Evolutionary conservation across 1,140 invertebrate genomes (phyloP).

Genomic region (Brachionus paranguensis): DNA sequence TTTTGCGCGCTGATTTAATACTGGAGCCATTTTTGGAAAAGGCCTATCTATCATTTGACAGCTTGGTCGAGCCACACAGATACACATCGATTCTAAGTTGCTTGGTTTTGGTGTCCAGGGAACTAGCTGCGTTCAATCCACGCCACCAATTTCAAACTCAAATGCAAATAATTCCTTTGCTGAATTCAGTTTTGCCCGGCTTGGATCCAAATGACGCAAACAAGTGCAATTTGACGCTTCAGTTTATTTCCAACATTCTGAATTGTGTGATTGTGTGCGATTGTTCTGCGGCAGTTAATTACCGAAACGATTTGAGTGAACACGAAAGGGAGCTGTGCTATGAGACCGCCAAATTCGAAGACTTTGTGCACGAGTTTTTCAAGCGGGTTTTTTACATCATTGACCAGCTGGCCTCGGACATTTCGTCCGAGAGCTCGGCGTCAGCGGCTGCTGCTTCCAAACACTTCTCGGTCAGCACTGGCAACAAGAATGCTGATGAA

Average conservation of each 20-base stretch:
- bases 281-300: slow-evolving; percentile 67
- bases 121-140: slow-evolving; percentile 57
- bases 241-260: slow-evolving; percentile 70
- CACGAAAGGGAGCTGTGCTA: slow-evolving; percentile 70
- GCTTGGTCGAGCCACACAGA: slow-evolving; percentile 76
- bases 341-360: slow-evolving; percentile 75
- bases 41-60: slow-evolving; percentile 66
- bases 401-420: slow-evolving; percentile 5
- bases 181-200: slow-evolving; percentile 73
- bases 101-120: slow-evolving; percentile 65
- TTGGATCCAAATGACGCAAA: slow-evolving; percentile 82
- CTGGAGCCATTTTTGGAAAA: slow-evolving; percentile 74
- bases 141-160: slow-evolving; percentile 68
- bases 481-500: slow-evolving; percentile 17
- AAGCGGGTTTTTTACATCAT: slow-evolving; percentile 30
- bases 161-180: slow-evolving; percentile 70
- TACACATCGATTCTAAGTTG: slow-evolving; percentile 72
- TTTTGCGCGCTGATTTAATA: slow-evolving; percentile 72
- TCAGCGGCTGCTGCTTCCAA: slow-evolving; percentile 24
- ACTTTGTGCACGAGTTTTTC: slow-evolving; percentile 77
- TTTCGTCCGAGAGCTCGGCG: background rate
- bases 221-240: slow-evolving; percentile 70
- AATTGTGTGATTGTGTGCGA: slow-evolving; percentile 74
- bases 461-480: background rate
- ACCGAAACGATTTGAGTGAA: slow-evolving; percentile 67